Evolutionary conservation across 2,113 vertebrate species (phyloP), one percentile per base, ranked within the genome.

Genomic region (Alosa alosa): DNA sequence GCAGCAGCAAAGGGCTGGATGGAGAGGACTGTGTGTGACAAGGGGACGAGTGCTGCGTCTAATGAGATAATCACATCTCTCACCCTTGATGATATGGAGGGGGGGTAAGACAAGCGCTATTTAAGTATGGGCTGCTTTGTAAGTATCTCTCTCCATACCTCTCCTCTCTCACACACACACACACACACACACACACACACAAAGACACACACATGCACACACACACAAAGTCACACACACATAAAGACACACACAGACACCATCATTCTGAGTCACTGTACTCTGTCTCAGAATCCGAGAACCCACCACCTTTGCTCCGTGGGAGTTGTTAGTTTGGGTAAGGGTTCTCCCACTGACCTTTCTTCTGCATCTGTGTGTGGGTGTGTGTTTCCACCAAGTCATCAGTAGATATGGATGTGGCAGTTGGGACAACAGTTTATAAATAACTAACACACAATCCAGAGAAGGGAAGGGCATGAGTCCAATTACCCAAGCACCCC

Each of bases 11-110:
- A 2, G 9, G 36, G n/a, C 17, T 41, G 55, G 68, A 83, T 41
- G n/a, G 36, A 83, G 50, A 46, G 82, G 41, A 25, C 4, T 15
- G 22, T 11, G n/a, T 52, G 22, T 52, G 81, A 87, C 22, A 22
- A 82, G 60, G 47, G 11, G n/a, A 85, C 31, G 45, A 50, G 39
- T n/a, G 44, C 13, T 17, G 83, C 44, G 4, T 78, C 60, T 83
- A 85, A 87, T 83, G 36, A 83, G 50, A 83, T 88, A 88, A 85
- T 81, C 49, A 36, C 57, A 78, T 49, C 82, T 82, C 49, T 55
- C 20, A 46, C 44, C 25, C 55, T 50, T 11, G 25, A 7, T 10
- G 72, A 45, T 41, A 60, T 31, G 36, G 57, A 60, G 52, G 64
- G 13, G 55, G 36, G 55, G 8, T 60, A 60, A 68, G 22, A 68